A percentile compares a stretch with the other conserved stretches of the same genome.
phyloP scores from a whole-genome alignment of 2,888 invertebrate genomes.

The Mythimna loreyi region DNA sequence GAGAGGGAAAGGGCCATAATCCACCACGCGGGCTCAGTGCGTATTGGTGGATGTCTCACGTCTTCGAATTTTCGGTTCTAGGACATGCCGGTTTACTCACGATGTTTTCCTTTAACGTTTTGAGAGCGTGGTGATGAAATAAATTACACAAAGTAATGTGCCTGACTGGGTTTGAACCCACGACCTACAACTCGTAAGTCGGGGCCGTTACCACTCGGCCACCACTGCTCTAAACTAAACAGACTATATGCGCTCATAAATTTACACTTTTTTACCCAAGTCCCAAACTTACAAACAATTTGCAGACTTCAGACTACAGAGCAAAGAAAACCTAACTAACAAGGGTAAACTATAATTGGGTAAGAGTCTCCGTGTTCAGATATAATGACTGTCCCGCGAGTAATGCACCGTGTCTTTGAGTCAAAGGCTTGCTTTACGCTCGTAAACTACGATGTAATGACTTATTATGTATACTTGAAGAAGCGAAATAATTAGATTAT shows the following conservation, averaged over 20 bases:
- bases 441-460: background rate
- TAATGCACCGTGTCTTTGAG: conserved; percentile 36
- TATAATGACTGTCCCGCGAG: conserved; percentile 39
- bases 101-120: no score
- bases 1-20: no score
- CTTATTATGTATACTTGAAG: background rate
- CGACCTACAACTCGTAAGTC: no score
- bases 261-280: background rate
- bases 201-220: no score
- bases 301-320: background rate
- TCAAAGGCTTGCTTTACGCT: conserved; percentile 34
- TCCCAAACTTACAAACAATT: background rate
- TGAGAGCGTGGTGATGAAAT: no score
- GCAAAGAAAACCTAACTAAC: background rate
- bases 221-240: background rate
- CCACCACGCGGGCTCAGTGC: no score
- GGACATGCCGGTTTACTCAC: no score
- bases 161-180: no score
- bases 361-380: conserved; percentile 6
- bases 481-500: conserved; percentile 7
- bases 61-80: no score
- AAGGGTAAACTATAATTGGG: conserved; percentile 18
- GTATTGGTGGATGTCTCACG: no score
- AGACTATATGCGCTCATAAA: background rate
- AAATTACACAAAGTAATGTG: no score